phyloP scores from a whole-genome alignment of 2,888 invertebrate species.

The Euplagia quadripunctaria region DNA sequence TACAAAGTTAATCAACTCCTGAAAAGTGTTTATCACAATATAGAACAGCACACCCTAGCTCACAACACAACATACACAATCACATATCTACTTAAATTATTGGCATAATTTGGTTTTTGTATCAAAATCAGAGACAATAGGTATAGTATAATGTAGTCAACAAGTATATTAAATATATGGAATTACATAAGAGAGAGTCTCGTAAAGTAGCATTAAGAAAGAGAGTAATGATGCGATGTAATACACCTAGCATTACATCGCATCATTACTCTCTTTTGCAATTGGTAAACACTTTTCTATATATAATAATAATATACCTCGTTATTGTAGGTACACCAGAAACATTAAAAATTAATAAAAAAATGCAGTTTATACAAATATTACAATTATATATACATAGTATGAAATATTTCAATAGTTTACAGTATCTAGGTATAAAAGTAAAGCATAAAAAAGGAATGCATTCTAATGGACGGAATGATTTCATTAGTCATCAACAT shows the following conservation, averaged over 20 bases:
- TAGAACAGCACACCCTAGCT: neutral
- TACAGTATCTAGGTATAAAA: neutral
- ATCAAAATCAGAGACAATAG: neutral
- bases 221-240: too few species aligned
- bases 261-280: neutral
- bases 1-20: neutral
- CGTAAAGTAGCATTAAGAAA: too few species aligned
- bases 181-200: too few species aligned
- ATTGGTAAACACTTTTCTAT: neutral
- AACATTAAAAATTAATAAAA: too few species aligned
- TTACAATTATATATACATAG: neutral
- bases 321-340: too few species aligned
- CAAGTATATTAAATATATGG: neutral
- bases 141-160: neutral
- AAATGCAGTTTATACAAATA: too few species aligned
- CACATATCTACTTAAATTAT: neutral
- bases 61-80: neutral
- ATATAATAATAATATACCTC: too few species aligned
- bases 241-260: neutral
- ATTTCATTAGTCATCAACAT: neutral
- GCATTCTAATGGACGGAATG: neutral
- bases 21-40: neutral
- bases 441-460: neutral
- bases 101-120: neutral
- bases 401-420: neutral